These are phyloP conservation scores for Uria lomvia DNA, from an alignment of 2,113 vertebrate genomes.

Conservation along the genomic window DNA sequence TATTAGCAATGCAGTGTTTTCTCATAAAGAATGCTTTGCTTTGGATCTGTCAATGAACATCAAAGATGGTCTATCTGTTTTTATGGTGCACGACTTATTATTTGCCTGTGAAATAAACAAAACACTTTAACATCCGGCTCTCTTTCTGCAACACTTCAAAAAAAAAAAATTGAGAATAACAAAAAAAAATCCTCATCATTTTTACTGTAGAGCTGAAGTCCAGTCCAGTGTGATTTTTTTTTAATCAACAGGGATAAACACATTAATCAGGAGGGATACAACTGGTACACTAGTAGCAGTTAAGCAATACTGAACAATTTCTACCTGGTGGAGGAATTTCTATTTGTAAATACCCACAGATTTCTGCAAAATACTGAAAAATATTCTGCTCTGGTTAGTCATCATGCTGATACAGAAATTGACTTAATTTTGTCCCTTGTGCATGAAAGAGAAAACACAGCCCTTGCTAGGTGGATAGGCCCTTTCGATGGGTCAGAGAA, in stretches of 20 bases:
- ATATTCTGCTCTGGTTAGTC: neutral
- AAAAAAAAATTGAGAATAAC: neutral
- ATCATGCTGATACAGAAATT: neutral
- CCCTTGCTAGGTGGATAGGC: neutral
- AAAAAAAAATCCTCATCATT: neutral
- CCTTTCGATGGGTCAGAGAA: neutral
- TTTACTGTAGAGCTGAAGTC: neutral
- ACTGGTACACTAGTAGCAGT: neutral
- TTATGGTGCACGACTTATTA: neutral
- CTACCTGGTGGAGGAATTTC: neutral
- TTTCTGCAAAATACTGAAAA: neutral
- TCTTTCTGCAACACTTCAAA: neutral
- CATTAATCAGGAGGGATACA: neutral
- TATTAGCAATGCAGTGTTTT: slow-evolving; percentile 33
- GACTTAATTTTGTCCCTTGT: neutral
- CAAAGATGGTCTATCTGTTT: neutral
- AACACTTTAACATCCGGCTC: neutral
- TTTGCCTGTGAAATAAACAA: neutral
- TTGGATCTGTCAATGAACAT: neutral
- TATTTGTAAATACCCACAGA: neutral
- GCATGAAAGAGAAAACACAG: neutral
- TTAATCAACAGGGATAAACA: neutral
- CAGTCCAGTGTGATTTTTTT: neutral
- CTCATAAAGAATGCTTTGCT: slow-evolving; percentile 16
- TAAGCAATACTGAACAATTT: neutral